Conservation (phyloP, 2,888 invertebrate genomes). For the Aspidiotus destructor region DNA sequence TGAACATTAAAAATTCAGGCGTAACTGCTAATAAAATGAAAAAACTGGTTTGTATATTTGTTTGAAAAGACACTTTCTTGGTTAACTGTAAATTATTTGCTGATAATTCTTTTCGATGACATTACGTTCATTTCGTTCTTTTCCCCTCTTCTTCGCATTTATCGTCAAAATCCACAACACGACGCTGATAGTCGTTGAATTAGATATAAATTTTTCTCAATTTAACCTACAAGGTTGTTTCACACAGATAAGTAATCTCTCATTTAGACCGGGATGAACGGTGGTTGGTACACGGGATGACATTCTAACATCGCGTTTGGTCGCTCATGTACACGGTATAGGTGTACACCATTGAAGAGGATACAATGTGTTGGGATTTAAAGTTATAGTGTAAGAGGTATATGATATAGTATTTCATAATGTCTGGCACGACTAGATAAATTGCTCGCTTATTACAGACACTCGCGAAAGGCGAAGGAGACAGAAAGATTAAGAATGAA, state of each 20-base stretch:
- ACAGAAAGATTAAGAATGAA: conserved; percentile 1
- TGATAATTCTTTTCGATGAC: conserved; percentile 26
- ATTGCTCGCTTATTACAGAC: conserved; percentile 1
- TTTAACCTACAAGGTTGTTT: conserved; percentile 28
- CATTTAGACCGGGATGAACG: conserved; percentile 1
- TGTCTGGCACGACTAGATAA: conserved; percentile 1
- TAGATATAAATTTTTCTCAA: conserved; percentile 23
- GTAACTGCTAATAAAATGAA: neutral
- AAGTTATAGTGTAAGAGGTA: no score
- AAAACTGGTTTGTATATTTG: neutral
- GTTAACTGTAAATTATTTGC: conserved; percentile 29
- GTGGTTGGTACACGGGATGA: no score
- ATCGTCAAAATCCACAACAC: conserved; percentile 25
- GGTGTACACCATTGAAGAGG: no score
- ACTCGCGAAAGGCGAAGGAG: neutral
- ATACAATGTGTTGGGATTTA: no score
- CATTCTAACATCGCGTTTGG: no score
- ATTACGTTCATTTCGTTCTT: conserved; percentile 21
- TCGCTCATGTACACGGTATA: no score
- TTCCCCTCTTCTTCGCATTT: neutral
- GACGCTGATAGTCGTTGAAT: conserved; percentile 19
- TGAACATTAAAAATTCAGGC: conserved; percentile 2
- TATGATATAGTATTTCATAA: conserved; percentile 1
- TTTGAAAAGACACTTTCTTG: conserved; percentile 9
- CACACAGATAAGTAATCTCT: conserved; percentile 22